Evolutionary conservation across 2,888 invertebrate species (phyloP).

Genomic region (Syrphus vitripennis): DNA sequence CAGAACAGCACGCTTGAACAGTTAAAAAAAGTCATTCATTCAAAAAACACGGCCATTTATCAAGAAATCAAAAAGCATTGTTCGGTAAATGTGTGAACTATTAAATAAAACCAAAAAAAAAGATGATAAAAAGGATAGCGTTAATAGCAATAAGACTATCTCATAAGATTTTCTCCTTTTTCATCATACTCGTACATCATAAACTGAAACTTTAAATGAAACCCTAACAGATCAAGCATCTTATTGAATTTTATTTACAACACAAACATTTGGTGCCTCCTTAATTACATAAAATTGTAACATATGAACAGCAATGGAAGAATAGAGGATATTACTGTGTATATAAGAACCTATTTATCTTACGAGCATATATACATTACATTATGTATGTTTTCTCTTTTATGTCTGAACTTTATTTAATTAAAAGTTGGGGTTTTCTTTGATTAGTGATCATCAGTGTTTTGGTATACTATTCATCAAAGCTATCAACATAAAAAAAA

Average conservation of each 20-base stretch:
- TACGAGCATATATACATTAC: not conserved
- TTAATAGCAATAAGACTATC: no score
- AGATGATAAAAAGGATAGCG: no score
- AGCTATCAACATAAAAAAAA: slow-evolving; percentile 47
- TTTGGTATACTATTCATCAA: slow-evolving; percentile 13
- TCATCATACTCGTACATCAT: not conserved
- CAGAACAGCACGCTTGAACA: no score
- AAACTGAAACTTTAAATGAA: not conserved
- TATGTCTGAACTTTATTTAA: slow-evolving; percentile 64
- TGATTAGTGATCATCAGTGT: slow-evolving; percentile 62
- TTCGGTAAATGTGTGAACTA: no score
- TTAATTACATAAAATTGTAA: slow-evolving; percentile 29
- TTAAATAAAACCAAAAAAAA: no score
- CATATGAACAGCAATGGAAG: not conserved
- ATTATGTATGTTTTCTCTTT: slow-evolving; percentile 1
- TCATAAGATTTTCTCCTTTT: not conserved
- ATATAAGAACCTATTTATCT: not conserved
- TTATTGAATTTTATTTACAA: slow-evolving; percentile 62
- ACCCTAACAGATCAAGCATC: slow-evolving; percentile 9
- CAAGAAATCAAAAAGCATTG: no score
- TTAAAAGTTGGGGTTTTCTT: slow-evolving; percentile 67
- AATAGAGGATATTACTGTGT: not conserved
- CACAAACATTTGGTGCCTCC: slow-evolving; percentile 50
- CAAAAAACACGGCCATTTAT: no score
- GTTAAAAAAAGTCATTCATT: no score